Conservation (phyloP, 2,797 vertebrate species). For the Muscicapa striata region DNA sequence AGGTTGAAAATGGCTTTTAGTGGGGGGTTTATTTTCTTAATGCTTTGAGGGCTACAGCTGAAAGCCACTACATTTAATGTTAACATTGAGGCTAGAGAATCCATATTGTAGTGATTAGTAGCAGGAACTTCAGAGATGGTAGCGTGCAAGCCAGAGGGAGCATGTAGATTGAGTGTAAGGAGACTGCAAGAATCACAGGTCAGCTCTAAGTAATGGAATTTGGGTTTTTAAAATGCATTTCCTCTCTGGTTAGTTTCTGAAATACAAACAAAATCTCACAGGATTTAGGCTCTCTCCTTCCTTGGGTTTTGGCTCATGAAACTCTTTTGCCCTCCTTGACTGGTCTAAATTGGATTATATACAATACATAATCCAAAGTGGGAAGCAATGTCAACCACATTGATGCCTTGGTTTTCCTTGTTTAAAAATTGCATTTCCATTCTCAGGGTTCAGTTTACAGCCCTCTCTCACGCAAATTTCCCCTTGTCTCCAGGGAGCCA, state of each 20-base stretch:
- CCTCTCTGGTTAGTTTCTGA: conserved; percentile 38
- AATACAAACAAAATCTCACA: conserved; percentile 44
- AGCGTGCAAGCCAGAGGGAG: conserved; percentile 31
- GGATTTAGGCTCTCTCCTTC: conserved; percentile 19
- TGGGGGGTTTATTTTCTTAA: conserved; percentile 18
- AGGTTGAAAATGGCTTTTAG: conserved; percentile 43
- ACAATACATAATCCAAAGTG: conserved; percentile 41
- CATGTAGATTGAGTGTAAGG: background rate
- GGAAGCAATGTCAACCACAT: conserved; percentile 50
- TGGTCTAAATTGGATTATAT: conserved; percentile 55
- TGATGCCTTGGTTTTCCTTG: conserved; percentile 35
- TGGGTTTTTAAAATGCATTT: background rate
- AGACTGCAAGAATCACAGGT: conserved; percentile 10
- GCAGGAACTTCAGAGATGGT: conserved; percentile 48
- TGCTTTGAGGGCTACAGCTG: conserved; percentile 22
- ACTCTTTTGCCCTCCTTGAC: conserved; percentile 7
- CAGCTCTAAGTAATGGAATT: conserved; percentile 25
- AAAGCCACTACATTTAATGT: conserved; percentile 43
- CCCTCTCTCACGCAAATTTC: conserved; percentile 5
- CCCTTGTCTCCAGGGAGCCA: background rate
- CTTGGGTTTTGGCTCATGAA: conserved; percentile 15
- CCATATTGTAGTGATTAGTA: conserved; percentile 56
- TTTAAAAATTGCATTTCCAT: conserved; percentile 47
- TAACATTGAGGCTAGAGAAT: conserved; percentile 32
- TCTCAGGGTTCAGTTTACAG: conserved; percentile 47